These are phyloP conservation scores for Aspidapion aeneum DNA, from an alignment of 2,888 invertebrate species.

Conservation along the genomic window DNA sequence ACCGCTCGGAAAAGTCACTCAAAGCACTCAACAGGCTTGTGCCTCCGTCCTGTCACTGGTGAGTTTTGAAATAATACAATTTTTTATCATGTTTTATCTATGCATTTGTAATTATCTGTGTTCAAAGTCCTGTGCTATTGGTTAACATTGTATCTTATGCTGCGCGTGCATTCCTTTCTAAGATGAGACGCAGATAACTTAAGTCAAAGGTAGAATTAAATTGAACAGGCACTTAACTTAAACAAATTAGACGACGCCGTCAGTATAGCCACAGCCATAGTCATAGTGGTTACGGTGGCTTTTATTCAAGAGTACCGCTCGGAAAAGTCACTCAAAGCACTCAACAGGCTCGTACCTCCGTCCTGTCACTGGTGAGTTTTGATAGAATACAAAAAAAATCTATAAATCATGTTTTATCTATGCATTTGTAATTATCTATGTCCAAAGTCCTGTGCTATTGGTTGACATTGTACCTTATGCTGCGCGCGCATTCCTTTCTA, in stretches of 20 bases:
- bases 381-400: slow-evolving; percentile 63
- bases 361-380: slow-evolving; percentile 80
- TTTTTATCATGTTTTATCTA: neutral
- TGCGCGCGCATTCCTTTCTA: too few species aligned
- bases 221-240: too few species aligned
- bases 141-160: too few species aligned
- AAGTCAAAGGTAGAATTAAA: too few species aligned
- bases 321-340: slow-evolving; percentile 94
- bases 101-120: too few species aligned
- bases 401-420: neutral
- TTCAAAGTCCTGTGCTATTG: too few species aligned
- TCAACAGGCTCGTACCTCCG: slow-evolving; percentile 96
- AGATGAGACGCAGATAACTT: too few species aligned
- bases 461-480: too few species aligned
- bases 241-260: slow-evolving; percentile 98
- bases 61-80: slow-evolving; percentile 35
- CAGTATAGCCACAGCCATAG: slow-evolving; percentile 93
- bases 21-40: slow-evolving; percentile 96
- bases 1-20: slow-evolving; percentile 96
- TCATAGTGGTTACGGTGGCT: slow-evolving; percentile 97
- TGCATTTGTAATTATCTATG: too few species aligned
- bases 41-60: slow-evolving; percentile 94
- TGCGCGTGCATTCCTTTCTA: too few species aligned
- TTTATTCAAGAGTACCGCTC: slow-evolving; percentile 99
- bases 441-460: too few species aligned